These are phyloP conservation scores for Conger conger DNA, from an alignment of 2,113 vertebrate species.

Conservation along the genomic window DNA sequence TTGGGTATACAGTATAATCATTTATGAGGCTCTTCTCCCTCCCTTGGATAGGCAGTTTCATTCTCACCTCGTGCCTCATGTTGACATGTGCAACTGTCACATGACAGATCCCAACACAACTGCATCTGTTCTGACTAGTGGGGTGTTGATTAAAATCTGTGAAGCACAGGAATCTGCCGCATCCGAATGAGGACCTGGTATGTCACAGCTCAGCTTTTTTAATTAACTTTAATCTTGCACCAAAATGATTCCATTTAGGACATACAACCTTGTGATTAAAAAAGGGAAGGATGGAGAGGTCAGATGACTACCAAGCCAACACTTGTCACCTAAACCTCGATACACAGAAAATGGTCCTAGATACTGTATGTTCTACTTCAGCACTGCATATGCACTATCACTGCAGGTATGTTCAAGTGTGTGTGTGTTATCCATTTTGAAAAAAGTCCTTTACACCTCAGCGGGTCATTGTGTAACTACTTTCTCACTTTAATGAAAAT, in stretches of 20 bases:
- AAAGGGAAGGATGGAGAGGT: neutral
- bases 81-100: slow-evolving; percentile 12
- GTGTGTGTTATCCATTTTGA: no score
- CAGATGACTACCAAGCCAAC: neutral
- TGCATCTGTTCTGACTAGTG: slow-evolving; percentile 1
- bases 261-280: neutral
- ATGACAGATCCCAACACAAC: neutral
- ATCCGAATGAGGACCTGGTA: neutral
- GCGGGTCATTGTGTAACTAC: no score
- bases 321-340: neutral
- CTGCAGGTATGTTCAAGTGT: neutral
- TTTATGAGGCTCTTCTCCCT: neutral
- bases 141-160: slow-evolving; percentile 29
- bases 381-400: neutral
- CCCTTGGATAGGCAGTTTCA: neutral
- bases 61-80: slow-evolving; percentile 20
- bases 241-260: neutral
- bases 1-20: no score
- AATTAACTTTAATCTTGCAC: neutral
- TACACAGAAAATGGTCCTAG: neutral
- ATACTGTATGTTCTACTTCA: neutral
- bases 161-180: neutral
- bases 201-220: neutral
- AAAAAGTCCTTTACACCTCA: neutral
- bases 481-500: no score